phyloP scores from a whole-genome alignment of 35 echinoderm and acorn worm genomes.

The Apostichopus parvimensis region DNA sequence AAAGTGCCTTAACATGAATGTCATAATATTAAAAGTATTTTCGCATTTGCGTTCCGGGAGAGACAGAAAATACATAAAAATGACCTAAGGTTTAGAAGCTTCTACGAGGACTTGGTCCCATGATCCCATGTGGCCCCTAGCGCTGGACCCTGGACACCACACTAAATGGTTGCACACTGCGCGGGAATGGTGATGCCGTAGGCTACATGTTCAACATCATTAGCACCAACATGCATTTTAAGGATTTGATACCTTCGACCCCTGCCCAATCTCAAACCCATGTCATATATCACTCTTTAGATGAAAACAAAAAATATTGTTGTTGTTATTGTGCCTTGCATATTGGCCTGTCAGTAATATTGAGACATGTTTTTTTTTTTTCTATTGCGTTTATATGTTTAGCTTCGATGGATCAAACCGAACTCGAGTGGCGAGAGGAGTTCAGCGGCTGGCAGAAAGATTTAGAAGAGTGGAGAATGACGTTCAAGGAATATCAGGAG shows the following conservation, averaged over 20 bases:
- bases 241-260: neutral
- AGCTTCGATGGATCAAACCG: neutral
- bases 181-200: neutral
- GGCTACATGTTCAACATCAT: neutral
- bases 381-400: neutral
- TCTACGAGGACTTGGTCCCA: too few relatives aligned
- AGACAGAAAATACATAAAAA: too few relatives aligned
- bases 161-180: too few relatives aligned
- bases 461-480: neutral
- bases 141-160: too few relatives aligned
- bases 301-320: neutral
- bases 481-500: neutral
- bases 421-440: constrained; percentile 1
- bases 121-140: too few relatives aligned
- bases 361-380: neutral
- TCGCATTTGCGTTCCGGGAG: too few relatives aligned
- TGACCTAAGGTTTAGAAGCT: too few relatives aligned
- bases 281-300: neutral
- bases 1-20: too few relatives aligned
- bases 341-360: neutral
- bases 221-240: neutral
- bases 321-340: neutral
- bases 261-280: neutral
- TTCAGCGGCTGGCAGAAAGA: constrained; percentile 16
- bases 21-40: too few relatives aligned